Conservation (phyloP, 2,888 invertebrate species). For the Apotomis betuletana region DNA sequence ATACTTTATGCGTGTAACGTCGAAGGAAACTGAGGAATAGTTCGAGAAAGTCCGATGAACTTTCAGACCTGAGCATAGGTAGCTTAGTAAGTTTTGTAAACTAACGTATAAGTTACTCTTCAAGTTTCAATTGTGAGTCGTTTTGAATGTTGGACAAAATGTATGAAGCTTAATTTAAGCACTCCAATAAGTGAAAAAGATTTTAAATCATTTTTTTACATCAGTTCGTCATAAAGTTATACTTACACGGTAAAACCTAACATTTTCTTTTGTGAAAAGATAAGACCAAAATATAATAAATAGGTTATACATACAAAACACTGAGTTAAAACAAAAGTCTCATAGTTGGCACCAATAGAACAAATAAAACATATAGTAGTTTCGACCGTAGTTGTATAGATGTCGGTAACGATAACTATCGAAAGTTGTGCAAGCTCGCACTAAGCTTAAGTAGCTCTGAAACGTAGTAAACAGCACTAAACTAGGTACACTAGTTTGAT, state of each 20-base stretch:
- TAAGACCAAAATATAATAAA: too few species aligned
- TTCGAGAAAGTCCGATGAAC: constrained; percentile 68
- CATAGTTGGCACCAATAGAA: neutral
- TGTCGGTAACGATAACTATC: constrained; percentile 10
- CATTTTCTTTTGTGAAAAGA: too few species aligned
- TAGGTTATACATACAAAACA: neutral
- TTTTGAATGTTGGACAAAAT: neutral
- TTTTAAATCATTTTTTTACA: too few species aligned
- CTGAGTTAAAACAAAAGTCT: neutral
- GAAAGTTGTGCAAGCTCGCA: constrained; percentile 22
- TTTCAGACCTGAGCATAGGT: constrained; percentile 59
- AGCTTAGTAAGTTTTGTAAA: constrained; percentile 37
- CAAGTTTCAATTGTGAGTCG: constrained; percentile 8
- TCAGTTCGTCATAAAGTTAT: too few species aligned
- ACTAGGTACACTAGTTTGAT: constrained; percentile 49
- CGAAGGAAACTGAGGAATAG: constrained; percentile 55
- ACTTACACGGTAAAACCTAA: too few species aligned
- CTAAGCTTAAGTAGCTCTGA: constrained; percentile 30
- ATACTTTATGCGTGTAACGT: neutral
- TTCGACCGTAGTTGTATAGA: neutral
- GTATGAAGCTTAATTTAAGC: too few species aligned
- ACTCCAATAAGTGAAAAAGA: too few species aligned
- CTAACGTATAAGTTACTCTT: constrained; percentile 4
- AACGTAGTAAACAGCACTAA: constrained; percentile 37
- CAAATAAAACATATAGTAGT: neutral